A percentile compares a stretch with the other conserved stretches of the same genome.
Evolutionary conservation across 2,797 vertebrate species (phyloP).

Genomic region (Mus spretus): DNA sequence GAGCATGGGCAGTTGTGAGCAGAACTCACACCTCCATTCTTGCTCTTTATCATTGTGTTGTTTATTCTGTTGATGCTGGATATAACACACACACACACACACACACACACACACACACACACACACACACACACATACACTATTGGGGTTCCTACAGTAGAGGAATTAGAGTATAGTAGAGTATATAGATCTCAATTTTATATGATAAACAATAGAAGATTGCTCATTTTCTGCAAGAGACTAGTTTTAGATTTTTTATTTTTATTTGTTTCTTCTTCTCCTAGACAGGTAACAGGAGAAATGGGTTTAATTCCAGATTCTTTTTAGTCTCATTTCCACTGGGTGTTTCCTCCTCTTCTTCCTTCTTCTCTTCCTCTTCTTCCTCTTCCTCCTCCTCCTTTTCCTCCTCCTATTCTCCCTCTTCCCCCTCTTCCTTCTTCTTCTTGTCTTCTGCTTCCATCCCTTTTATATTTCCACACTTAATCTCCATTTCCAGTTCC

Average conservation of each 20-base stretch:
- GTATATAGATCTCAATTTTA: not conserved
- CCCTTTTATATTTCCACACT: not conserved
- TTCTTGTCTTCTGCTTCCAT: not conserved
- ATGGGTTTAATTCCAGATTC: not conserved
- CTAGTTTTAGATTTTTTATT: not conserved
- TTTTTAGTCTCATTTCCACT: not conserved
- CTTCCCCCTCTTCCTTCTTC: not conserved
- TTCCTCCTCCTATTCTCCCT: too few relatives aligned
- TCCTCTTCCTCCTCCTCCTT: too few relatives aligned
- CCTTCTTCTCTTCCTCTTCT: too few relatives aligned
- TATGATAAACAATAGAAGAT: not conserved
- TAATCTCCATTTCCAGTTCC: not conserved
- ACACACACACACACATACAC: too few relatives aligned
- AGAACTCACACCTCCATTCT: not conserved
- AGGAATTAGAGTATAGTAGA: not conserved
- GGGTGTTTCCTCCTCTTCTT: not conserved
- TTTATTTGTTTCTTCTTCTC: not conserved
- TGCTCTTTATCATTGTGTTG: not conserved
- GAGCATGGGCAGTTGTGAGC: not conserved
- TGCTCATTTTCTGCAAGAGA: not conserved
- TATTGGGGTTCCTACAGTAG: not conserved
- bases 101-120: not conserved
- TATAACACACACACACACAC: not conserved
- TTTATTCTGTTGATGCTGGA: not conserved
- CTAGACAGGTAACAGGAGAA: not conserved